Base-by-base conservation (phyloP, 1,140 invertebrate genomes). In the Zaprionus kolodkinae region DNA sequence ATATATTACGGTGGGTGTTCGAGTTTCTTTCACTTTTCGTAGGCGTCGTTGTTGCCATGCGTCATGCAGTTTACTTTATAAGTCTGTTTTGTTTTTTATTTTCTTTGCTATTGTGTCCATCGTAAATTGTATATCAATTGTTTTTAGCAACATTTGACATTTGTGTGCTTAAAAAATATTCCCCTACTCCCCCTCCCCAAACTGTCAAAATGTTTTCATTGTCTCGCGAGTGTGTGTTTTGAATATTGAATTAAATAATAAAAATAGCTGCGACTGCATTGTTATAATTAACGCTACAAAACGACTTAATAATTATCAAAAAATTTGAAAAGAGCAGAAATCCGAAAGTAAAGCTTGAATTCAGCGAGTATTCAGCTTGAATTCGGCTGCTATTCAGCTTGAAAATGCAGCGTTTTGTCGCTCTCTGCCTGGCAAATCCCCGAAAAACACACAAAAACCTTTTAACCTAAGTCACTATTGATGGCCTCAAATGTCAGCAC, bases 81-180 rank as follows among this genome's bases (percentile, higher is more conserved):
- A 74, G 70, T 70, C 79, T 69, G 30, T 45, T 43, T 48, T 38
- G 56, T 36, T 27, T 55, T 36, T 35, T 62, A 15, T 15, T 30
- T 21, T 36, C 17, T 52, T 27, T 15, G 15, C 54, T 63, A 56
- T 63, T 81, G 52, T 81, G 52, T 88, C 67, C 61, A 56, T 69
- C 52, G 65, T 69, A 77, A 77, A 77, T 77, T 72, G 30, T 48
- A 60, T 72, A 66, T 59, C 72, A 83, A 88, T 86, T 86, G 72
- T 83, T 77, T 85, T 69, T 59, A 62, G 72, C 72, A 83, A 38
- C 83, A 74, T 86, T 88, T 86, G 83, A 87, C 84, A 86, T 86
- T 87, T 13, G n/a, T 50, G 45, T 11, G 11, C 38, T 11, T 7
- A 21, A 50, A 9, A 50, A 50, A 50, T 50, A 50, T 50, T 50